Percentiles rank a stretch among this genome's conserved stretches.
Evolutionary conservation across 2,888 invertebrate species (phyloP).

Genomic region (Tetranychus piercei): DNA sequence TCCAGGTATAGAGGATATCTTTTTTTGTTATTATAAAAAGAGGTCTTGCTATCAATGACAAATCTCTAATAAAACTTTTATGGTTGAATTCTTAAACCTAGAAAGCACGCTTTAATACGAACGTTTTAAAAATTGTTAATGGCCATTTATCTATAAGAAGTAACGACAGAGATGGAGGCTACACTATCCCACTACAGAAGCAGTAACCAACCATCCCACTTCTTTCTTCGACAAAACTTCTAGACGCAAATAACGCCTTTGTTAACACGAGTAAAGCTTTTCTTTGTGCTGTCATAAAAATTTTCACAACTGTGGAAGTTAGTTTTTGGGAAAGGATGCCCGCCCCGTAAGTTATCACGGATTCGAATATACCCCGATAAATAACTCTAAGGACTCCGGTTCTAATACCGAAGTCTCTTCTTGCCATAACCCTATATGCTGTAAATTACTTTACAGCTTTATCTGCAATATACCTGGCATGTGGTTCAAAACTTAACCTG

Average conservation of each 20-base stretch:
- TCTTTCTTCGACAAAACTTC: too few species aligned
- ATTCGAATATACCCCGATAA: not conserved
- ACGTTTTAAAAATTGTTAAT: too few species aligned
- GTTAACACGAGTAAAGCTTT: not conserved
- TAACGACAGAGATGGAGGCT: too few species aligned
- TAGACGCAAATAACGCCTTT: not conserved
- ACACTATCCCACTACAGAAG: too few species aligned
- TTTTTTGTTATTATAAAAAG: too few species aligned
- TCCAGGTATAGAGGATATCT: too few species aligned
- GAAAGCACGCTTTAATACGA: too few species aligned
- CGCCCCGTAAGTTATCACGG: not conserved
- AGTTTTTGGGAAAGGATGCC: not conserved
- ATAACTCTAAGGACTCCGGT: not conserved
- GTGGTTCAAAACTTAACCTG: not conserved
- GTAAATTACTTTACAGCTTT: not conserved
- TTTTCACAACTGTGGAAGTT: not conserved
- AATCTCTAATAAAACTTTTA: too few species aligned
- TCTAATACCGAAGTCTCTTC: not conserved
- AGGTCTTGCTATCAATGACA: too few species aligned
- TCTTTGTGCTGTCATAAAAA: not conserved
- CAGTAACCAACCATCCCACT: too few species aligned
- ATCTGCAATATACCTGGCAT: not conserved
- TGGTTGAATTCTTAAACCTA: too few species aligned
- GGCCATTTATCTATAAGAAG: too few species aligned
- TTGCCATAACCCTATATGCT: not conserved